phyloP scores from a whole-genome alignment of 2,888 invertebrate species.

The Adelognathus sp. region DNA sequence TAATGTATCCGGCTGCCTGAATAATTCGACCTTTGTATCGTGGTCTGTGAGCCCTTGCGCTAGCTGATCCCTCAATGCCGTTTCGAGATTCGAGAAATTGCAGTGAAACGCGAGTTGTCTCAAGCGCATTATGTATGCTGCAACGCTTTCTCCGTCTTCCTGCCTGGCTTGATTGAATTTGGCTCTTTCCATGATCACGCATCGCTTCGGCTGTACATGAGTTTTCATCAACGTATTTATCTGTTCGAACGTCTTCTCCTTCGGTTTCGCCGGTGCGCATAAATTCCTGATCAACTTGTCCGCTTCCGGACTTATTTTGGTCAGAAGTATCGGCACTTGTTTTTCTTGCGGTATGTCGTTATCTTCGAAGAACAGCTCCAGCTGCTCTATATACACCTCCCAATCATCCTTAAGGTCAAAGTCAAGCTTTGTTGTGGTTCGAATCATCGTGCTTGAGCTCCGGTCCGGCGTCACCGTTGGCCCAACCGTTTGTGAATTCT shows the following conservation, averaged over 20 bases:
- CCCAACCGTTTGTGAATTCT: too few species aligned
- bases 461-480: neutral
- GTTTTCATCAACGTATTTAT: slow-evolving; percentile 50
- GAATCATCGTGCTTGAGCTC: neutral
- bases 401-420: neutral
- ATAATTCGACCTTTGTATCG: neutral
- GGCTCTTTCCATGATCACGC: slow-evolving; percentile 51
- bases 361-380: neutral
- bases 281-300: slow-evolving; percentile 48
- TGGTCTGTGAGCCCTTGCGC: neutral
- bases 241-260: slow-evolving; percentile 39
- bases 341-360: slow-evolving; percentile 16
- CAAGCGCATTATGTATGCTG: slow-evolving; percentile 43
- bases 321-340: slow-evolving; percentile 35
- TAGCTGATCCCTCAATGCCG: slow-evolving; percentile 56
- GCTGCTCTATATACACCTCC: neutral
- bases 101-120: slow-evolving; percentile 53
- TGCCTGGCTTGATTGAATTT: slow-evolving; percentile 55
- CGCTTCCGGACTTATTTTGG: slow-evolving; percentile 31
- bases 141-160: slow-evolving; percentile 38
- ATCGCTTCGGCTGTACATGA: slow-evolving; percentile 47
- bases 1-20: neutral
- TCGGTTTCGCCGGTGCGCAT: slow-evolving; percentile 52
- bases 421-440: neutral
- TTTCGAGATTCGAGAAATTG: slow-evolving; percentile 45